Conservation (phyloP, 2,888 invertebrate genomes). For the Drosophila pegasa region DNA sequence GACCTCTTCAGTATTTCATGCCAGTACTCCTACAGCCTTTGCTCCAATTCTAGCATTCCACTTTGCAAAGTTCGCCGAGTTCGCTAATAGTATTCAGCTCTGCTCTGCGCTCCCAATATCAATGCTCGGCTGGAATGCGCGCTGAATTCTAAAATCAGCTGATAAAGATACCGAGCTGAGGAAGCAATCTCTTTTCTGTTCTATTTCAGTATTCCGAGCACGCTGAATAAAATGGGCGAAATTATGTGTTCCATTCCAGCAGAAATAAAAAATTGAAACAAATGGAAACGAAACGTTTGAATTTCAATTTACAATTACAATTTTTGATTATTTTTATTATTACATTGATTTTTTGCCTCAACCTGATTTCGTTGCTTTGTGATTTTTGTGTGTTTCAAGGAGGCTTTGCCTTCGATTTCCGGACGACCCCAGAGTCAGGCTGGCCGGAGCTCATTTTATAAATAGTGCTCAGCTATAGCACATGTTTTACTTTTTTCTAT, state of each 20-base stretch:
- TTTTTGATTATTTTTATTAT: too few species aligned
- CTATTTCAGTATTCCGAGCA: constrained; percentile 10
- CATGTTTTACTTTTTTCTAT: constrained; percentile 24
- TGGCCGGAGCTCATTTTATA: constrained; percentile 6
- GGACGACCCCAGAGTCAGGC: not conserved
- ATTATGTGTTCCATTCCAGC: not conserved
- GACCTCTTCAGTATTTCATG: constrained; percentile 3
- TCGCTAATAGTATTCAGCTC: constrained; percentile 5
- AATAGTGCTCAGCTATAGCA: constrained; percentile 16
- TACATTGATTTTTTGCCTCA: not conserved
- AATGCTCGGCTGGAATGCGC: constrained; percentile 5
- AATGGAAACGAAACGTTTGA: not conserved
- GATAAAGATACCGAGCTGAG: constrained; percentile 6
- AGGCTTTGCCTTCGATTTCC: not conserved
- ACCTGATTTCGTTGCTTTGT: too few species aligned
- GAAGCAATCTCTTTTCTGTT: constrained; percentile 8
- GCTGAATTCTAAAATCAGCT: constrained; percentile 8
- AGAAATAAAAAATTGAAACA: not conserved
- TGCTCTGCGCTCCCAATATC: constrained; percentile 7
- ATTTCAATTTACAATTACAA: not conserved
- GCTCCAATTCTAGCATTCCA: not conserved
- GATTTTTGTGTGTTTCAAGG: not conserved
- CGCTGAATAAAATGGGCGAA: not conserved
- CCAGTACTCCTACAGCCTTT: not conserved
- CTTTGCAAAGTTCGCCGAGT: too few species aligned